phyloP scores from a whole-genome alignment of 2,888 invertebrate genomes.

The Drosophila percnosoma region DNA sequence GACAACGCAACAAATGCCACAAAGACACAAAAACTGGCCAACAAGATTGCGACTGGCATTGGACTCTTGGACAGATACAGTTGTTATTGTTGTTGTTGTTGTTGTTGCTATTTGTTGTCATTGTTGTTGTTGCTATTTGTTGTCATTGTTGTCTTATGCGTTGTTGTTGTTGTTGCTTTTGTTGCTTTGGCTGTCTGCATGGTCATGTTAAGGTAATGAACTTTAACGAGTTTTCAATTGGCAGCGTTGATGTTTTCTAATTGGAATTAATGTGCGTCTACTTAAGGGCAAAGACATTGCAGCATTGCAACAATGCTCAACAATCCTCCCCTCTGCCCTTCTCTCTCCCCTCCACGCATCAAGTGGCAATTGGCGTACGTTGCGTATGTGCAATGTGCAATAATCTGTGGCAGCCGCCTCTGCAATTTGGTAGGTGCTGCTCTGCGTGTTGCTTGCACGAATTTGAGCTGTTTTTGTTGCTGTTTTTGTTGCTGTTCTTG shows the following conservation, averaged over 20 bases:
- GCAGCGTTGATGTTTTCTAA: constrained; percentile 72
- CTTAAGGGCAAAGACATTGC: constrained; percentile 69
- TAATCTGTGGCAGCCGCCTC: constrained; percentile 37
- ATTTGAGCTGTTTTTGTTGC: constrained; percentile 19
- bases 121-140: constrained; percentile 7
- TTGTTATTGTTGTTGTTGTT: constrained; percentile 15
- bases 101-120: constrained; percentile 12
- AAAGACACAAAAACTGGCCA: constrained; percentile 39
- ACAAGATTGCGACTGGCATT: constrained; percentile 52
- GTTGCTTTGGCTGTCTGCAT: constrained; percentile 38
- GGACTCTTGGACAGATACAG: constrained; percentile 26
- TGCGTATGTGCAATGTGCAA: constrained; percentile 74
- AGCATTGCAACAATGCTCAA: constrained; percentile 5
- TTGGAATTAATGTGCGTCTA: constrained; percentile 75
- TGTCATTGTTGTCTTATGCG: constrained; percentile 13
- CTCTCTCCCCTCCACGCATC: constrained; percentile 1
- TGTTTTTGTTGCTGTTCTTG: constrained; percentile 10
- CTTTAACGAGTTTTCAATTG: constrained; percentile 79
- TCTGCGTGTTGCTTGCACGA: constrained; percentile 14
- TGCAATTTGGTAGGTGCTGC: constrained; percentile 38
- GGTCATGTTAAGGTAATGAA: constrained; percentile 73
- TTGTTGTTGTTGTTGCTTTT: constrained; percentile 8
- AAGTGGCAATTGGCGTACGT: constrained; percentile 37
- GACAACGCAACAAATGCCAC: constrained; percentile 22
- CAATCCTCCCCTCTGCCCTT: not conserved